Evolutionary conservation across 2,113 vertebrate species (phyloP), one percentile per base, ranked within the genome.

Genomic region (Hypocryptadius cinnamomeus): DNA sequence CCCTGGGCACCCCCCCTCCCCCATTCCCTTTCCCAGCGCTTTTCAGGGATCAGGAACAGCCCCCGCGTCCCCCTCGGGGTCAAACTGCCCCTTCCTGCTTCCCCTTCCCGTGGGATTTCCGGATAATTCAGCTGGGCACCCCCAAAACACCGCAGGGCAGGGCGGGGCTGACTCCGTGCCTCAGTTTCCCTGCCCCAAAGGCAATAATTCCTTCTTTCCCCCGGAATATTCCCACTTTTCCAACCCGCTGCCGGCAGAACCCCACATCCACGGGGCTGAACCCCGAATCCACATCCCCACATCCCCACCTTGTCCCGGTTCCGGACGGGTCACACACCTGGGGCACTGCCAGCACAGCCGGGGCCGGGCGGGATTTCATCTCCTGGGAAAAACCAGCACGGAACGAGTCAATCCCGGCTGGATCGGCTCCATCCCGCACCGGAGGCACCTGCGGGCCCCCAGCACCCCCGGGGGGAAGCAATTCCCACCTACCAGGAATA

Each of bases 51-150:
- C 39, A 1, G 33, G 13, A 70, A 0, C 20, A 10, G 10, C 44
- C 24, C n/a, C 8, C 7, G n/a, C 2, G 6, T 10, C 4, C 28
- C 39, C 14, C 64, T 21, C 2, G 11, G 40, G 21, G n/a, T 53
- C 54, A 13, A 63, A 9, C n/a, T 2, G 27, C 39, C 17, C 30
- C 27, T 63, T 82, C 50, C n/a, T 2, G 5, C 5, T 31, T 35
- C 53, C 31, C 3, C 12, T 70, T 30, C 47, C 31, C 18, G 0
- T 3, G 53, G 59, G 70, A 47, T 30, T 40, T 50, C 3, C 0
- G 65, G 27, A 40, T 9, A 6, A 45, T 6, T 42, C 48, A 24
- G 21, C 21, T 3, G 13, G 56, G 21, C n/a, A 25, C 40, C 16
- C 68, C 57, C 42, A 5, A 25, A 39, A 28, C 35, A 5, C 47